A percentile compares a stretch with the other conserved stretches of the same genome.
Evolutionary conservation across 2,113 vertebrate species (phyloP).

Genomic region (Mirounga angustirostris): DNA sequence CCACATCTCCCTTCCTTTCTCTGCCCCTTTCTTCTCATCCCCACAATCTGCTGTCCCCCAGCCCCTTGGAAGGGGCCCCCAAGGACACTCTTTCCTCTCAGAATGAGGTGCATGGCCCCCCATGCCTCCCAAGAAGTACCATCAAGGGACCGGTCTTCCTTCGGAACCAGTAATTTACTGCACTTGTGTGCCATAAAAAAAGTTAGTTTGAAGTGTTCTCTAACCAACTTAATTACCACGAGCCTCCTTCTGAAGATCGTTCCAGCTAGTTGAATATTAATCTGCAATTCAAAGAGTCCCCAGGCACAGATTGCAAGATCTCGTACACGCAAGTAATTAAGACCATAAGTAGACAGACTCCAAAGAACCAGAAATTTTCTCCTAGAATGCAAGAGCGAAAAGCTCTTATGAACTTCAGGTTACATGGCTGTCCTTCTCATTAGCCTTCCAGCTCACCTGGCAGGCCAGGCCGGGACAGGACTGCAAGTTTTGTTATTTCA

Average conservation of each 20-base stretch:
- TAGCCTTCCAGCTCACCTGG: not conserved
- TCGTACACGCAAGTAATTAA: constrained; percentile 73
- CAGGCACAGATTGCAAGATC: constrained; percentile 73
- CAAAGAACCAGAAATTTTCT: constrained; percentile 52
- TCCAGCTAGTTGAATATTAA: constrained; percentile 83
- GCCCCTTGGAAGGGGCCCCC: not conserved
- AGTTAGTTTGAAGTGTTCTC: constrained; percentile 79
- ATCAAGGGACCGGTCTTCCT: constrained; percentile 21
- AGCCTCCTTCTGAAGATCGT: constrained; percentile 78
- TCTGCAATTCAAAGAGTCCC: constrained; percentile 81
- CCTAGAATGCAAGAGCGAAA: not conserved
- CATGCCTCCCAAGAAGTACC: not conserved
- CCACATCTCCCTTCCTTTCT: not conserved
- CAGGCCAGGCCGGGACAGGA: not conserved
- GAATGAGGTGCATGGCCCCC: not conserved
- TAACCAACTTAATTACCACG: constrained; percentile 79
- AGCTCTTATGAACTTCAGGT: not conserved
- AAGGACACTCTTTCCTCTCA: not conserved
- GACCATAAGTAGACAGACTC: constrained; percentile 67
- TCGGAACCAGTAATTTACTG: constrained; percentile 64
- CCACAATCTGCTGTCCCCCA: no score
- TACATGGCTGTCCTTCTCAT: not conserved
- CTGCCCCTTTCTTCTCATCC: not conserved
- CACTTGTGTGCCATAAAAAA: constrained; percentile 55
- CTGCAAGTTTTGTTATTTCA: not conserved